Conservation (phyloP, 2,888 invertebrate species). For the Xanthia icteritia region DNA sequence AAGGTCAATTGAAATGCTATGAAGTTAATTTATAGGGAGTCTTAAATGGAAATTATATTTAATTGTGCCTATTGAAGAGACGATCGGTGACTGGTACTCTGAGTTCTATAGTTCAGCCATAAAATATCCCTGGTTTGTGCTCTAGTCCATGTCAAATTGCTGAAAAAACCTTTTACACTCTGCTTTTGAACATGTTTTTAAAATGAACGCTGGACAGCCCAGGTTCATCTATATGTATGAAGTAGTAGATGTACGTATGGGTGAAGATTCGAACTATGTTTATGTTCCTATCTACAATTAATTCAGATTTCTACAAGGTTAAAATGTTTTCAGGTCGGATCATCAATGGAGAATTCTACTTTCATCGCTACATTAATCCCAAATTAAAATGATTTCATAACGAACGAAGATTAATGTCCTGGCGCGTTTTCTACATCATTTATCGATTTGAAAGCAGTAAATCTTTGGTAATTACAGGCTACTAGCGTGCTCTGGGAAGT, state of each 20-base stretch:
- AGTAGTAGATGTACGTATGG: too few species aligned
- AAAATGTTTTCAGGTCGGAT: background rate
- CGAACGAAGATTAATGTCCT: slow-evolving; percentile 36
- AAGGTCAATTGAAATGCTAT: slow-evolving; percentile 32
- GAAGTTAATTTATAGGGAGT: slow-evolving; percentile 16
- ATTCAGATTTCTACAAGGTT: slow-evolving; percentile 4
- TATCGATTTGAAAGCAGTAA: slow-evolving; percentile 44
- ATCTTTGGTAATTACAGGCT: slow-evolving; percentile 30
- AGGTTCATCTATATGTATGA: too few species aligned
- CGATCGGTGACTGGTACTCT: background rate
- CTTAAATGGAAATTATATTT: background rate
- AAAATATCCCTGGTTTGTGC: background rate
- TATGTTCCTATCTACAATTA: too few species aligned
- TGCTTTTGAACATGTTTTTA: too few species aligned
- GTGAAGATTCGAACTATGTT: too few species aligned
- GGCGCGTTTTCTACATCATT: slow-evolving; percentile 33
- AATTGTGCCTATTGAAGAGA: background rate
- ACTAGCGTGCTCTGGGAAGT: slow-evolving; percentile 14
- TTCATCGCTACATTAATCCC: slow-evolving; percentile 22
- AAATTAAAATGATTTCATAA: slow-evolving; percentile 33
- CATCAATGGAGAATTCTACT: slow-evolving; percentile 19
- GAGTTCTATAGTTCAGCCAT: background rate
- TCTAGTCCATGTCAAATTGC: background rate
- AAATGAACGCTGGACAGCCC: too few species aligned
- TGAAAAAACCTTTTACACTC: too few species aligned